These are phyloP conservation scores for Cephalopterus ornatus DNA, from an alignment of 2,113 vertebrate species.

Conservation along the genomic window DNA sequence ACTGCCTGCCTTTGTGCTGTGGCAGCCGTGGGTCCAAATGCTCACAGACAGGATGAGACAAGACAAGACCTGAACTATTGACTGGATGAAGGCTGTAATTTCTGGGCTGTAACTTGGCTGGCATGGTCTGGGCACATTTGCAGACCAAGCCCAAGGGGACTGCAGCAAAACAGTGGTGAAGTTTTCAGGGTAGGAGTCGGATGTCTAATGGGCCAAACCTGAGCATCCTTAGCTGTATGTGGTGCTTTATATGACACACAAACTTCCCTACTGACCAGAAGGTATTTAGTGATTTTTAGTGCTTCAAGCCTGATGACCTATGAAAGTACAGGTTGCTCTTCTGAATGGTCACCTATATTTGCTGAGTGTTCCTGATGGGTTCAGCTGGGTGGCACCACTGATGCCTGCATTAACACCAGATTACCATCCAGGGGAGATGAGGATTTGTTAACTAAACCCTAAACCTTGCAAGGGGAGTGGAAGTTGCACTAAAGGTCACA, in stretches of 20 bases:
- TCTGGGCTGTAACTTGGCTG: not conserved
- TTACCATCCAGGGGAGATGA: not conserved
- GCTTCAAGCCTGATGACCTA: not conserved
- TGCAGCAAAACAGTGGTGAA: not conserved
- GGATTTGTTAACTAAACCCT: not conserved
- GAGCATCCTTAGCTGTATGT: not conserved
- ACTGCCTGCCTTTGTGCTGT: not conserved
- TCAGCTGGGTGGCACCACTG: not conserved
- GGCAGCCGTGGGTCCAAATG: not conserved
- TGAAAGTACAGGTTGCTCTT: not conserved
- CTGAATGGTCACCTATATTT: not conserved
- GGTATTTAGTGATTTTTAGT: not conserved
- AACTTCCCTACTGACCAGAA: not conserved
- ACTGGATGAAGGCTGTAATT: not conserved
- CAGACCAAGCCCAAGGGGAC: not conserved
- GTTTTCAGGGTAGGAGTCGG: not conserved
- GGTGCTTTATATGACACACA: not conserved
- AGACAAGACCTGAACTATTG: not conserved
- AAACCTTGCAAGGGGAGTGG: not conserved
- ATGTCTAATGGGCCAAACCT: not conserved
- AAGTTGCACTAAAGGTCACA: not conserved
- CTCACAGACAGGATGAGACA: not conserved
- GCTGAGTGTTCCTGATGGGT: fast-evolving
- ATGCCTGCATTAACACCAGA: not conserved
- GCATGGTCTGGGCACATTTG: not conserved